Evolutionary conservation across 1,140 invertebrate species (phyloP), one percentile per base, ranked within the genome.

Genomic region (Ladona fulva): DNA sequence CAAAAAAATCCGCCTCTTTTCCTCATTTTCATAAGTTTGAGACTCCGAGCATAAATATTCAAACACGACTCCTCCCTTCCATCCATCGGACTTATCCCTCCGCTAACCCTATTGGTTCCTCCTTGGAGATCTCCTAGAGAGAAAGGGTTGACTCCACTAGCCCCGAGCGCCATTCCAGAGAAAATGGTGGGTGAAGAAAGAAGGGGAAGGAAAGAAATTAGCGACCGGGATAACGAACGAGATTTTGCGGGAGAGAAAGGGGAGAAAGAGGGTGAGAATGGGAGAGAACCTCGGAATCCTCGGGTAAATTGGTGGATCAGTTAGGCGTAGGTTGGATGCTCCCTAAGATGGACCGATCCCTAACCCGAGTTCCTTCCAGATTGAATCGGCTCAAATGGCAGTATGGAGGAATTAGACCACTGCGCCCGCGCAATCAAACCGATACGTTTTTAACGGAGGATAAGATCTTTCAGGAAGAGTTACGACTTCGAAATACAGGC

Each of bases 1-100:
- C 1, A 37, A 37, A 37, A 37, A 66, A 66, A 3, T 22, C 52
- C 52, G 1, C 52, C 12, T 22, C 52, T 22, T 66, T 19, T 22
- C 52, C 52, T 66, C 52, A 66, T 66, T 66, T 66, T 66, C 52
- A 66, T 66, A 66, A 66, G 52, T 66, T 66, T 37, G 29, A 37
- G 16, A 66, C 52, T 66, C 52, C 12, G 52, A 3, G 52, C 52
- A 66, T 66, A 66, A 66, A 66, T 66, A 66, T 66, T 66, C 52
- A 66, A 66, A 66, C 52, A 12, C 16, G 19, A 19, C 44, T 19
- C 44, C 44, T 11, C 44, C 10, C 44, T 19, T 52, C 44, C 44
- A 10, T 19, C 44, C 44, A 10, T 52, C 44, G 44, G 19, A 52
- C 10, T 19, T 11, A 10, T 10, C 52, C 52, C 52, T 19, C 12